phyloP scores from a whole-genome alignment of 1,140 invertebrate species.

The Latrodectus geometricus region DNA sequence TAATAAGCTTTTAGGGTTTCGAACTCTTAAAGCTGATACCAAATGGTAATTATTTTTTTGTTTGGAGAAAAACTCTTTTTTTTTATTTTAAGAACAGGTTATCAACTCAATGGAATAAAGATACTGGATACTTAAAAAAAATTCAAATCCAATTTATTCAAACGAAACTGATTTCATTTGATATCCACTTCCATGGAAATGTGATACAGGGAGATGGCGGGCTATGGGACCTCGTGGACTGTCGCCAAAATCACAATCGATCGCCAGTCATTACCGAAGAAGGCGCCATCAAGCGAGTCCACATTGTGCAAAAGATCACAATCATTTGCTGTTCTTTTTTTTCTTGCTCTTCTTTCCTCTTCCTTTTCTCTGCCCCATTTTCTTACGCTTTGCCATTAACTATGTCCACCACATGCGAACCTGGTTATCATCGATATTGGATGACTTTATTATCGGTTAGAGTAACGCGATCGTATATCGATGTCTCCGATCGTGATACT shows the following conservation, averaged over 20 bases:
- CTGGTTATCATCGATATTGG: slow-evolving; percentile 30
- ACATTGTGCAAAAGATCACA: slow-evolving; percentile 20
- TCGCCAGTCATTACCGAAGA: slow-evolving; percentile 25
- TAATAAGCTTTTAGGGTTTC: too few relatives aligned
- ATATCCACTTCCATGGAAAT: too few relatives aligned
- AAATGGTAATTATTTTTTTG: too few relatives aligned
- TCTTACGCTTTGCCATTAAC: slow-evolving; percentile 10
- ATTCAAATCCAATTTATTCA: too few relatives aligned
- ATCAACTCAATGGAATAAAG: too few relatives aligned
- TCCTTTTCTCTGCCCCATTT: neutral
- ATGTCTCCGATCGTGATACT: slow-evolving; percentile 23
- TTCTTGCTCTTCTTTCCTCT: neutral
- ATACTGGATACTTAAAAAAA: too few relatives aligned
- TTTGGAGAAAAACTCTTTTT: too few relatives aligned
- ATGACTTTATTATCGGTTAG: slow-evolving; percentile 35
- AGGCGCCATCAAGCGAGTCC: neutral
- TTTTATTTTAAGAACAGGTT: too few relatives aligned
- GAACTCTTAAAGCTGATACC: too few relatives aligned
- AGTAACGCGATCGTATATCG: slow-evolving; percentile 30
- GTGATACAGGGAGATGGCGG: too few relatives aligned
- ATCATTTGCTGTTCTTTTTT: slow-evolving; percentile 4
- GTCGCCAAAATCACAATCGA: slow-evolving; percentile 26
- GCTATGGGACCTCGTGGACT: too few relatives aligned
- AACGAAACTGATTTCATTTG: too few relatives aligned
- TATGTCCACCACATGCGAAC: neutral